A percentile compares a stretch with the other conserved stretches of the same genome.
phyloP scores from a whole-genome alignment of 2,888 invertebrate genomes.

The Sinohyriopsis cumingii region DNA sequence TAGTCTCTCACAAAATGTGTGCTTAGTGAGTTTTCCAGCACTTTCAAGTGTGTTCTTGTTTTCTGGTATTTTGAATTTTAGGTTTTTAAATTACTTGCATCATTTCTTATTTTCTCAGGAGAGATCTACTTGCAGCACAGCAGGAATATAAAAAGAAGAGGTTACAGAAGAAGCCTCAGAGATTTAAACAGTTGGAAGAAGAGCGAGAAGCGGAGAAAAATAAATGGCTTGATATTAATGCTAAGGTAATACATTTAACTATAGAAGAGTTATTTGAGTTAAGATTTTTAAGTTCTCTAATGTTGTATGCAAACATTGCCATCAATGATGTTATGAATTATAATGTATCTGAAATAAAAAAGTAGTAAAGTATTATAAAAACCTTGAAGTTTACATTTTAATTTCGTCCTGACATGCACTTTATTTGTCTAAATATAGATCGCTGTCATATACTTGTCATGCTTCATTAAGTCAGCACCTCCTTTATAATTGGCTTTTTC shows the following conservation, averaged over 20 bases:
- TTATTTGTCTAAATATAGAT: too few species aligned
- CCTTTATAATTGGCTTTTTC: too few species aligned
- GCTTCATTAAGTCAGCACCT: too few species aligned
- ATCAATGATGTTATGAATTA: too few species aligned
- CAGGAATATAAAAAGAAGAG: slow-evolving; percentile 96
- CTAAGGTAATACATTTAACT: slow-evolving; percentile 77
- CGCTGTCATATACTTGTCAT: too few species aligned
- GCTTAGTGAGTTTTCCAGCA: too few species aligned
- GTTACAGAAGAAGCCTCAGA: slow-evolving; percentile 93
- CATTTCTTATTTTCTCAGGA: slow-evolving; percentile 32
- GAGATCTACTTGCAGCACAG: slow-evolving; percentile 77
- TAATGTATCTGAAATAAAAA: too few species aligned
- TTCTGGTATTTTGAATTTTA: neutral
- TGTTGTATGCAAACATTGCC: neutral
- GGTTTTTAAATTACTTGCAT: neutral
- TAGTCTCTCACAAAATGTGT: too few species aligned
- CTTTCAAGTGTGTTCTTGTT: too few species aligned
- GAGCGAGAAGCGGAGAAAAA: slow-evolving; percentile 97
- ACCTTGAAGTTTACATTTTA: too few species aligned
- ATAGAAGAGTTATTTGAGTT: neutral
- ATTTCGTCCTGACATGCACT: too few species aligned
- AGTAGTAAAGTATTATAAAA: too few species aligned
- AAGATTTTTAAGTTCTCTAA: neutral
- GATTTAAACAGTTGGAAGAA: slow-evolving; percentile 95
- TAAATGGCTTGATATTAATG: slow-evolving; percentile 95